These are phyloP conservation scores for Gambusia affinis DNA, from an alignment of 2,113 vertebrate species.

Conservation along the genomic window DNA sequence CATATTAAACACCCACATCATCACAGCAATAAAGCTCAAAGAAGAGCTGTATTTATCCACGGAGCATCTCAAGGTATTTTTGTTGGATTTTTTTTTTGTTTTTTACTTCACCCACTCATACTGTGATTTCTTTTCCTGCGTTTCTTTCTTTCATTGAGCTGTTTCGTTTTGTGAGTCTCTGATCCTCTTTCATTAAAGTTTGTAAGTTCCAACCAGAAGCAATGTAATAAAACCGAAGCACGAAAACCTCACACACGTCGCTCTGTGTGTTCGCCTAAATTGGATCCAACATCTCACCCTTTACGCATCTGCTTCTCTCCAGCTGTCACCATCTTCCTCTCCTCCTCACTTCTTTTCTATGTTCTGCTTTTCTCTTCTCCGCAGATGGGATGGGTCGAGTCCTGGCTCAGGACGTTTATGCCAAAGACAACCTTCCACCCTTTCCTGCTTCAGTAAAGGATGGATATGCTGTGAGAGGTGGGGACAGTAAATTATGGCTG, in stretches of 20 bases:
- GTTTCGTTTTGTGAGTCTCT: constrained; percentile 27
- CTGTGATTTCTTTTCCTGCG: constrained; percentile 32
- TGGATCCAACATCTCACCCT: constrained; percentile 16
- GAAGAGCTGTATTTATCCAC: constrained; percentile 63
- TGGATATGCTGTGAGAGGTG: constrained; percentile 98
- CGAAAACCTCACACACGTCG: constrained; percentile 18
- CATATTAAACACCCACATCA: constrained; percentile 68
- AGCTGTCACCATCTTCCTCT: background rate
- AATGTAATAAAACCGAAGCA: constrained; percentile 17
- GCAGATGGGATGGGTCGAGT: constrained; percentile 98
- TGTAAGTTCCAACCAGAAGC: background rate
- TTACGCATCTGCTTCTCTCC: constrained; percentile 11
- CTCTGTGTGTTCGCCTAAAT: constrained; percentile 36
- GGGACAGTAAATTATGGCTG: constrained; percentile 7
- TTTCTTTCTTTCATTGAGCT: constrained; percentile 38
- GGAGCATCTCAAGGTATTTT: constrained; percentile 65
- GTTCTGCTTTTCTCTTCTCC: constrained; percentile 37
- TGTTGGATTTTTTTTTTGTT: constrained; percentile 22
- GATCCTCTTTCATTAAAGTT: background rate
- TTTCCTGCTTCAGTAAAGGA: constrained; percentile 99
- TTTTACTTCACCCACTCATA: constrained; percentile 54
- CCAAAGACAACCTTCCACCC: constrained; percentile 99
- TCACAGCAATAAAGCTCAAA: constrained; percentile 54
- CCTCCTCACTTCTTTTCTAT: constrained; percentile 15
- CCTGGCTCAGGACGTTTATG: constrained; percentile 99